phyloP scores from a whole-genome alignment of 2,113 vertebrate species.

The Gnathonemus longibarbis region DNA sequence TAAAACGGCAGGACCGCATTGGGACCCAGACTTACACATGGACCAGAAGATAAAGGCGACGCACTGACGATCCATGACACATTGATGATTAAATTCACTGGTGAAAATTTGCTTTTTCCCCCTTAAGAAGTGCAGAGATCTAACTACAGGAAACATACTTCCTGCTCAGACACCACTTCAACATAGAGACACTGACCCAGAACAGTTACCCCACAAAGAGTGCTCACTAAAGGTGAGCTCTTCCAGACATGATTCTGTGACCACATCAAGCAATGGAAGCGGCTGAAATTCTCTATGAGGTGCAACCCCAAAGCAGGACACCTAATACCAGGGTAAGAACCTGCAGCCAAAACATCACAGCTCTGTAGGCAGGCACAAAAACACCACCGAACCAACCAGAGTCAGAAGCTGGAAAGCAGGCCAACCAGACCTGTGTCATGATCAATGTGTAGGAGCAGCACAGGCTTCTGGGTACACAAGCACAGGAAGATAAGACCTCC shows the following conservation, averaged over 20 bases:
- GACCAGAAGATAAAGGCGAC: background rate
- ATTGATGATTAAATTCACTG: background rate
- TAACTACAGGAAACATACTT: background rate
- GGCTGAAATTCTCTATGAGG: background rate
- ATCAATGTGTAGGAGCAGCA: background rate
- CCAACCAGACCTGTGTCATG: background rate
- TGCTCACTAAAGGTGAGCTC: background rate
- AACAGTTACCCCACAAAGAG: background rate
- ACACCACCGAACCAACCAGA: background rate
- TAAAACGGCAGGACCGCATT: background rate
- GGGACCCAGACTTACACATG: background rate
- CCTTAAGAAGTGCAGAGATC: background rate
- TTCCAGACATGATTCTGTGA: background rate
- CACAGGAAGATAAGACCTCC: background rate
- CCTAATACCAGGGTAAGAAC: background rate
- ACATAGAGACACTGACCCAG: background rate
- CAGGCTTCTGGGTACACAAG: background rate
- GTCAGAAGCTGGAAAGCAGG: background rate
- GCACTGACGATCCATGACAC: background rate
- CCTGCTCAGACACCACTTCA: background rate
- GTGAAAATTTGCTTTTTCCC: background rate
- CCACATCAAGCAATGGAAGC: background rate
- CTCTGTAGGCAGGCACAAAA: background rate
- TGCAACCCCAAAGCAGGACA: background rate
- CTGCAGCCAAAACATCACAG: background rate